These are phyloP conservation scores for Tympanuchus pallidicinctus DNA, from an alignment of 2,113 vertebrate genomes.

Conservation along the genomic window DNA sequence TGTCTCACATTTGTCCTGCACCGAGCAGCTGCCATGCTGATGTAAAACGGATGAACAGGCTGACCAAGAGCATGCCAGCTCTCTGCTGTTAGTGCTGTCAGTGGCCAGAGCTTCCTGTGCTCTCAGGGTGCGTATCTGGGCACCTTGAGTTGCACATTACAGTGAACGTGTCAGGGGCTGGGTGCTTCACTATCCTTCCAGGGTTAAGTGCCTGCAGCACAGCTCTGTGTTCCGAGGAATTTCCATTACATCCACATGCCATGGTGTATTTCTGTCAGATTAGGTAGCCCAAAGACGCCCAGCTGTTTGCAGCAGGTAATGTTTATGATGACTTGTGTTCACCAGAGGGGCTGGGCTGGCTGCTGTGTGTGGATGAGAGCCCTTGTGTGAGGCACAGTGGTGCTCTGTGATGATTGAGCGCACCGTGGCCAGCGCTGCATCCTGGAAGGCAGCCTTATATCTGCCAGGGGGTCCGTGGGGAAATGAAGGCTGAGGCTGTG, in stretches of 20 bases:
- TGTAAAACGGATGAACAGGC: neutral
- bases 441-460: neutral
- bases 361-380: neutral
- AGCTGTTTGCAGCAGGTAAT: neutral
- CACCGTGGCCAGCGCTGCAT: neutral
- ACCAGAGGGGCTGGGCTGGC: neutral
- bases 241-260: neutral
- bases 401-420: rapidly evolving
- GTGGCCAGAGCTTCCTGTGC: neutral
- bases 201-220: neutral
- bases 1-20: neutral
- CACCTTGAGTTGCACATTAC: neutral
- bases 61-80: neutral
- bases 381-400: neutral
- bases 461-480: neutral
- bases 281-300: neutral
- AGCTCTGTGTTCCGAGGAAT: neutral
- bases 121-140: neutral
- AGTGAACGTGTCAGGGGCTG: neutral
- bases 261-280: neutral
- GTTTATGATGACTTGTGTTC: neutral
- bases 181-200: neutral
- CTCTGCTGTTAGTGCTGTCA: neutral
- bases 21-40: neutral
- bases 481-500: neutral